Base-by-base conservation (phyloP, 2,888 invertebrate species). In the Molorchus minor region DNA sequence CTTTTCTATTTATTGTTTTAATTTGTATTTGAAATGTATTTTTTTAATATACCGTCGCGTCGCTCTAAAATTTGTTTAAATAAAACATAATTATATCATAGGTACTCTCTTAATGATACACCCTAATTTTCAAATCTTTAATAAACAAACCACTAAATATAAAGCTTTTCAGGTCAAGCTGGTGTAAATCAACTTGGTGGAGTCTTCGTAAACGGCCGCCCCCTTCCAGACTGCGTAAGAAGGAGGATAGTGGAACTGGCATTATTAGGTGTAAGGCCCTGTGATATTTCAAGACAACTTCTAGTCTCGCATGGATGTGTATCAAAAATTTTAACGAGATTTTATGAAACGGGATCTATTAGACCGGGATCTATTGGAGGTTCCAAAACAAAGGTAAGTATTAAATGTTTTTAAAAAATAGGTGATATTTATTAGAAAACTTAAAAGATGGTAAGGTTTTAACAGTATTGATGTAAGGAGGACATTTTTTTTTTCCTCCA, bases 181-280 rank as follows among this genome's bases (percentile, higher is more conserved):
- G 97, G 97, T 68, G 96, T 98, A 40, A 98, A 98, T 84, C 97
- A 98, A 83, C 84, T 98, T 70, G 97, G 97, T 46, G 97, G 97
- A 36, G 96, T 97, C 57, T 97, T 98, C 80, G 97, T 98, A 8
- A 98, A 98, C 81, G 98, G 98, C 0, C 88, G 97, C n/a, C 97
- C 97, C 1, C 84, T 98, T 58, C 97, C 98, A 2, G 96, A 97
- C 78, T 95, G 94, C 74, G 94, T 97, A 13, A 86, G 97, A 60
- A 88, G 95, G 65, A 86, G 96, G 64, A 98, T 98, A 69, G 97
- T 98, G 1, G 96, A 97, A 79, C 84, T 98, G 75, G 97, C 97
- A 19, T 85, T 96, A 74, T 88, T 96, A 82, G 97, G 97, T 0
- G 96, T 98, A 0, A 83, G 97, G 40, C 97, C 98, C 12, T 98